Conservation (phyloP, 2,113 vertebrate species). For the Collichthys lucidus region DNA sequence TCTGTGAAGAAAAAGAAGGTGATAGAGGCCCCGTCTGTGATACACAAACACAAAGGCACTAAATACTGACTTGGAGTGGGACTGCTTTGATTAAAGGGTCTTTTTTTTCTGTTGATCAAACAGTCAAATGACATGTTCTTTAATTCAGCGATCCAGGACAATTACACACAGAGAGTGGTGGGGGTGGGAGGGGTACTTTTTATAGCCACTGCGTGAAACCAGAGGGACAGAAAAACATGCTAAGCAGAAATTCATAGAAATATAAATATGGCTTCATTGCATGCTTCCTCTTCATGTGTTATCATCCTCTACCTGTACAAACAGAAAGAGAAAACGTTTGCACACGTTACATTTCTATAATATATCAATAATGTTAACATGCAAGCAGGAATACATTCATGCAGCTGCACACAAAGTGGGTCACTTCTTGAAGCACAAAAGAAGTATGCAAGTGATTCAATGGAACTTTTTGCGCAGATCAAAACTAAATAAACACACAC, state of each 20-base stretch:
- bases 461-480: slow-evolving; percentile 54
- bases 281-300: background rate
- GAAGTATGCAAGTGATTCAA: slow-evolving; percentile 12
- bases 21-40: background rate
- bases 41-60: background rate
- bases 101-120: background rate
- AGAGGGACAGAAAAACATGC: background rate
- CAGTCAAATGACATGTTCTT: background rate
- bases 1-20: background rate
- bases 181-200: background rate
- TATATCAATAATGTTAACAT: background rate
- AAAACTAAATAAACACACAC: slow-evolving; percentile 46
- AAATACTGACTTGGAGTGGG: background rate
- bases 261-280: background rate
- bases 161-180: background rate
- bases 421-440: slow-evolving; percentile 29
- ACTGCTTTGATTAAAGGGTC: background rate
- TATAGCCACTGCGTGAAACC: background rate
- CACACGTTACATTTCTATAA: background rate
- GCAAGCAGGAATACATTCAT: slow-evolving; percentile 11
- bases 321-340: background rate
- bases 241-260: background rate
- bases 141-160: background rate
- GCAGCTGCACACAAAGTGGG: slow-evolving; percentile 34
- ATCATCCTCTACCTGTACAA: slow-evolving; percentile 1